Conservation (phyloP, 2,888 invertebrate genomes). For the Leucophora obtusa region DNA sequence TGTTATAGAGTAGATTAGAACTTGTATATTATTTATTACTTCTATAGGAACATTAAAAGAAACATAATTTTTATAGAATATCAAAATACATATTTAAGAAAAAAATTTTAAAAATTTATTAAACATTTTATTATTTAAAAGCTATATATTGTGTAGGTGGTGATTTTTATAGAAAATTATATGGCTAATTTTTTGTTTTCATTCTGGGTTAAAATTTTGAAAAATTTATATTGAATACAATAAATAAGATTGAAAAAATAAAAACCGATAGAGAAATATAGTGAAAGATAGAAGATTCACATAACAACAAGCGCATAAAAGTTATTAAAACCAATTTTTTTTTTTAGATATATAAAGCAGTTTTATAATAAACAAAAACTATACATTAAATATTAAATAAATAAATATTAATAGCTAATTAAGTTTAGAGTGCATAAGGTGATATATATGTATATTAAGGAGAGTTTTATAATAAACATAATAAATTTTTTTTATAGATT, state of each 20-base stretch:
- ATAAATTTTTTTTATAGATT: no score
- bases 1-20: background rate
- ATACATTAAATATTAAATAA: background rate
- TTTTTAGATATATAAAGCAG: slow-evolving; percentile 2
- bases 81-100: background rate
- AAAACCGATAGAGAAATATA: slow-evolving; percentile 18
- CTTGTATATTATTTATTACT: background rate
- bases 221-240: slow-evolving; percentile 13
- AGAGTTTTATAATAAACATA: no score
- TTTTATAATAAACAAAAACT: background rate
- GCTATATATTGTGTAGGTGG: background rate
- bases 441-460: no score
- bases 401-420: background rate
- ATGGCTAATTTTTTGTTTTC: background rate
- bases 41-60: no score
- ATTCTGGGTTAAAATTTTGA: background rate
- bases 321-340: slow-evolving; percentile 1
- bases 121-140: background rate
- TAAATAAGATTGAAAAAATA: slow-evolving; percentile 6
- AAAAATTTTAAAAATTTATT: background rate
- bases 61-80: background rate
- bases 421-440: background rate
- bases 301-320: slow-evolving; percentile 57
- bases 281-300: slow-evolving; percentile 49
- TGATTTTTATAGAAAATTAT: background rate